Evolutionary conservation across 2,888 invertebrate species (phyloP), one percentile per base, ranked within the genome.

Genomic region (Pseudolycoriella hygida): DNA sequence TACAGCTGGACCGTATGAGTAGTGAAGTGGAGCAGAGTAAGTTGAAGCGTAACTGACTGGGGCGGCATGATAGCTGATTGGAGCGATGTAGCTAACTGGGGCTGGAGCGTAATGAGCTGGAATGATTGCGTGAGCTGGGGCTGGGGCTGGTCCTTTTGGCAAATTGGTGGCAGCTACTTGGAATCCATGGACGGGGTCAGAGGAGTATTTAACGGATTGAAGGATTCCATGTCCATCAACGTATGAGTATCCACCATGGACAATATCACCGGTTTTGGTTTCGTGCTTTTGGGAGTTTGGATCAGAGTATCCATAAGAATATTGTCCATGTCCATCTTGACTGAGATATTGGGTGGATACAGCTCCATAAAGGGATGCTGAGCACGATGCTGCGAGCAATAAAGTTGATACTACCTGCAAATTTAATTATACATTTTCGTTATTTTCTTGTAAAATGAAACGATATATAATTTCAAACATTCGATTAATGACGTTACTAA

Each of bases 201-300:
- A 71, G 18, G 74, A 66, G 55, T 78, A 78, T 47, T 73, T 70
- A 17, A 77, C 76, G 31, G 73, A 73, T 57, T 78, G 78, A 10
- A 76, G 58, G 46, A 73, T 63, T 2, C 77, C 77, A 55, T 76
- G 69, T 14, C 74, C 75, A 57, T 80, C 80, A 46, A 80, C 70
- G 57, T 79, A 80, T 34, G 77, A 76, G 57, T 80, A 80, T 39
- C 73, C 74, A 42, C 78, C 78, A 47, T 71, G 68, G 3, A 74
- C 75, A 14, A 73, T 69, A 54, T 76, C 74, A 46, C 71, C 64
- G 3, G 70, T 64, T 47, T 72, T 70, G 1, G 71, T 65, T 60
- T 80, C 80, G 19, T 71, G 67, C 57, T 77, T 77, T 50, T 77
- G 68, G 52, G 76, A 74, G 43, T 73, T 70, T 46, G 76, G 76